A percentile compares a stretch with the other conserved stretches of the same genome.
These are phyloP conservation scores for Spatulosminthurus flaviceps DNA, from an alignment of 2,888 invertebrate genomes.

Conservation along the genomic window DNA sequence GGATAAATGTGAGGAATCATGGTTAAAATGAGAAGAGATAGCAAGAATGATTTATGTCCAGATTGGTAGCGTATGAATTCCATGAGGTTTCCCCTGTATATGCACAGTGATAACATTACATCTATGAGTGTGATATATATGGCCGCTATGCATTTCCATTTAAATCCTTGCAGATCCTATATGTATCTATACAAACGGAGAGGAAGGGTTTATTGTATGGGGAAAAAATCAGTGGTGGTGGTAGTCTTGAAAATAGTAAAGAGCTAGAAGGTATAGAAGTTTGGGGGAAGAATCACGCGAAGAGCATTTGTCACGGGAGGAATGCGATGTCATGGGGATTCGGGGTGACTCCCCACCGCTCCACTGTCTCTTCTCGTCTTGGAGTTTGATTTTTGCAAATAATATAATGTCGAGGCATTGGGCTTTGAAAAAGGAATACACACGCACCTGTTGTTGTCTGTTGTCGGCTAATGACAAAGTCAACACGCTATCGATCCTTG, in stretches of 20 bases:
- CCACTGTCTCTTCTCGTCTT: constrained; percentile 54
- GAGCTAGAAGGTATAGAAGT: constrained; percentile 16
- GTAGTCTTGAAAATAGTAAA: constrained; percentile 3
- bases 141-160: background rate
- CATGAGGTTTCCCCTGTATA: constrained; percentile 31
- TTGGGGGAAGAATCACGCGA: constrained; percentile 49
- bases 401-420: background rate
- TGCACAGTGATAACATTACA: too few species aligned
- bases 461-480: constrained; percentile 60
- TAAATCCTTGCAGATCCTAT: background rate
- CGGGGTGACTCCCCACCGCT: constrained; percentile 53
- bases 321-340: constrained; percentile 60
- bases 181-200: background rate
- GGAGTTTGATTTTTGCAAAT: constrained; percentile 61
- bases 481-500: constrained; percentile 55
- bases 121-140: constrained; percentile 2
- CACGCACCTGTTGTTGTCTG: constrained; percentile 58
- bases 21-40: constrained; percentile 43
- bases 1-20: constrained; percentile 45
- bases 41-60: constrained; percentile 43
- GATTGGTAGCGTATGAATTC: constrained; percentile 43
- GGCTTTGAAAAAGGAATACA: background rate
- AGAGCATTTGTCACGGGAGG: constrained; percentile 60
- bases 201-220: background rate
- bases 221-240: background rate